A percentile compares a stretch with the other conserved stretches of the same genome.
Conservation (phyloP, 2,113 vertebrate species). For the Dermatemys mawii region DNA sequence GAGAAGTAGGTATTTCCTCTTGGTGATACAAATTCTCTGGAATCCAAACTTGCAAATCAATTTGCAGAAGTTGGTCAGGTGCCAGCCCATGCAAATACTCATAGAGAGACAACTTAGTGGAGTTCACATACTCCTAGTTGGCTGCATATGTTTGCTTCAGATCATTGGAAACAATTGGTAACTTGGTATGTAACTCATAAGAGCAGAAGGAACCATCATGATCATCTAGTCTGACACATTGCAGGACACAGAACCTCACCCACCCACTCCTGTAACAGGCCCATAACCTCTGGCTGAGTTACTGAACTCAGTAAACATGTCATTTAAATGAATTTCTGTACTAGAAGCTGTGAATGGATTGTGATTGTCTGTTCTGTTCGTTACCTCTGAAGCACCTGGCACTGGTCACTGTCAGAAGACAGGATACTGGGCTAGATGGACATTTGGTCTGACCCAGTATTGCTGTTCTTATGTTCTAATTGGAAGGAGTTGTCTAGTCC, state of each 20-base stretch:
- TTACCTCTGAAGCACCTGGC: background rate
- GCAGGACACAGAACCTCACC: too few relatives aligned
- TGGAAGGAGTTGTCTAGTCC: background rate
- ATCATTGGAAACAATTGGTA: background rate
- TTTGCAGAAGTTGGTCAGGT: background rate
- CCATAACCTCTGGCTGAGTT: too few relatives aligned
- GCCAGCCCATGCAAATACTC: background rate
- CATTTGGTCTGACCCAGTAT: background rate
- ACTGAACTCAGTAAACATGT: too few relatives aligned
- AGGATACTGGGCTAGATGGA: background rate
- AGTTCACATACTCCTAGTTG: background rate
- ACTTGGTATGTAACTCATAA: background rate
- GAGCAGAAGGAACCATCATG: too few relatives aligned
- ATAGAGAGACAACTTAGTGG: background rate
- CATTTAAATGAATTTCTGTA: background rate
- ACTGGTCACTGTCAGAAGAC: background rate
- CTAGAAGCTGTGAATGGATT: background rate
- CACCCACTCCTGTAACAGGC: too few relatives aligned
- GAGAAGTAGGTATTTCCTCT: background rate
- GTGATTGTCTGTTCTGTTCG: background rate
- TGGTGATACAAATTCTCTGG: background rate
- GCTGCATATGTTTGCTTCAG: background rate
- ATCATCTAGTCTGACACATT: too few relatives aligned
- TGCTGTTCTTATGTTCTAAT: background rate
- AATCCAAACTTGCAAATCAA: background rate